Evolutionary conservation across 2,888 invertebrate species (phyloP).

Genomic region (Sinopyrophorus schimmeli): DNA sequence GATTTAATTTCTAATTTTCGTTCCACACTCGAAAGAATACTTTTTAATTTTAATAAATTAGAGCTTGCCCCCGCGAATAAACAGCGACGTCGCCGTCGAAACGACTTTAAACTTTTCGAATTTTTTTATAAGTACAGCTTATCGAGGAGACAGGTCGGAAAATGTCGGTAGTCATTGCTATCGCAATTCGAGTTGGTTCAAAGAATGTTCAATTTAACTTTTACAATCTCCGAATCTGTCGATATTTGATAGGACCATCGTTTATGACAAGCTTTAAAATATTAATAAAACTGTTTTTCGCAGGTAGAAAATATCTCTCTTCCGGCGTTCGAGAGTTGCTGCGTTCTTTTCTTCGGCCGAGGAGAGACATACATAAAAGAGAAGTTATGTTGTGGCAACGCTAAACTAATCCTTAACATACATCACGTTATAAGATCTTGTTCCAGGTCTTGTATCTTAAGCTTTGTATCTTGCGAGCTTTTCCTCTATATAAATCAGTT

Average conservation of each 20-base stretch:
- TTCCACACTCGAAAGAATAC: too few species aligned
- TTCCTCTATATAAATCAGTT: constrained; percentile 10
- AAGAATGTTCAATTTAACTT: constrained; percentile 18
- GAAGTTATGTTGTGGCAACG: background rate
- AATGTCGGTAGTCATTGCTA: background rate
- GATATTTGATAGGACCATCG: constrained; percentile 8
- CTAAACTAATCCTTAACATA: background rate
- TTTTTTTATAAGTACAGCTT: background rate
- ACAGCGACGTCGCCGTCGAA: too few species aligned
- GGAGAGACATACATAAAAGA: background rate
- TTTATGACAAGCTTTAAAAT: constrained; percentile 2
- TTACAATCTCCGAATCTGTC: constrained; percentile 10
- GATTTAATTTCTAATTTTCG: too few species aligned
- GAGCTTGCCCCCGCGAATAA: too few species aligned
- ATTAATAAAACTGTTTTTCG: constrained; percentile 1
- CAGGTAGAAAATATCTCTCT: background rate
- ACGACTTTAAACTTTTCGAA: too few species aligned
- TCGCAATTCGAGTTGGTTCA: background rate
- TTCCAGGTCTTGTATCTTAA: constrained; percentile 4
- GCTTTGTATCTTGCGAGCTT: background rate
- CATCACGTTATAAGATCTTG: constrained; percentile 3
- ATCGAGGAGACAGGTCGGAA: constrained; percentile 1
- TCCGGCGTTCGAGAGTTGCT: background rate
- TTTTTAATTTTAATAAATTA: too few species aligned
- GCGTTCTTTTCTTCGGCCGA: too few species aligned